Conservation (phyloP, 1,140 invertebrate species). For the Hycleus cichorii region DNA sequence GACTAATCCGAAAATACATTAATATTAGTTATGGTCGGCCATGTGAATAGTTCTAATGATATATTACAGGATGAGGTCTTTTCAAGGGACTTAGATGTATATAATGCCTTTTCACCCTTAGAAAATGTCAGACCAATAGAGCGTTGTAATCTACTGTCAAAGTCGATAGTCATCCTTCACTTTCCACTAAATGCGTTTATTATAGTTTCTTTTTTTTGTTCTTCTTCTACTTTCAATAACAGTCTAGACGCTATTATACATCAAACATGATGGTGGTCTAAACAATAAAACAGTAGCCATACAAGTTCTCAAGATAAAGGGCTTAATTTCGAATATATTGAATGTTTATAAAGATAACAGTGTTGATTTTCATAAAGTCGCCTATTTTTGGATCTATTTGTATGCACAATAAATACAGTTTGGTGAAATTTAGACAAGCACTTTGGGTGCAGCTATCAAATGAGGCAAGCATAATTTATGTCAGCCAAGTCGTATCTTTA, state of each 20-base stretch:
- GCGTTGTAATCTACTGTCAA: conserved; percentile 31
- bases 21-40: conserved; percentile 34
- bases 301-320: too few relatives aligned
- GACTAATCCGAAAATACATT: conserved; percentile 34
- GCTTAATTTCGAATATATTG: too few relatives aligned
- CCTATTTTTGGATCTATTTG: too few relatives aligned
- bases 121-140: conserved; percentile 21
- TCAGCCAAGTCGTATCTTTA: conserved; percentile 27
- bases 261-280: neutral
- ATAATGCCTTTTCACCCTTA: conserved; percentile 17
- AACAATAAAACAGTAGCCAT: neutral
- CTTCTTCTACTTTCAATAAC: neutral
- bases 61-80: conserved; percentile 28
- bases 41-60: conserved; percentile 29
- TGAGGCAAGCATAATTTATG: conserved; percentile 28
- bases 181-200: neutral
- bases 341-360: too few relatives aligned
- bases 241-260: neutral
- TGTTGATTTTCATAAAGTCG: too few relatives aligned
- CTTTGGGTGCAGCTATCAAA: conserved; percentile 24
- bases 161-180: conserved; percentile 28
- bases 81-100: conserved; percentile 13
- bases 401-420: conserved; percentile 14
- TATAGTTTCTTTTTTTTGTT: conserved; percentile 5
- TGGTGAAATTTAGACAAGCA: conserved; percentile 26